phyloP scores from a whole-genome alignment of 2,797 vertebrate genomes.

The Pantherophis alleghaniensis region DNA sequence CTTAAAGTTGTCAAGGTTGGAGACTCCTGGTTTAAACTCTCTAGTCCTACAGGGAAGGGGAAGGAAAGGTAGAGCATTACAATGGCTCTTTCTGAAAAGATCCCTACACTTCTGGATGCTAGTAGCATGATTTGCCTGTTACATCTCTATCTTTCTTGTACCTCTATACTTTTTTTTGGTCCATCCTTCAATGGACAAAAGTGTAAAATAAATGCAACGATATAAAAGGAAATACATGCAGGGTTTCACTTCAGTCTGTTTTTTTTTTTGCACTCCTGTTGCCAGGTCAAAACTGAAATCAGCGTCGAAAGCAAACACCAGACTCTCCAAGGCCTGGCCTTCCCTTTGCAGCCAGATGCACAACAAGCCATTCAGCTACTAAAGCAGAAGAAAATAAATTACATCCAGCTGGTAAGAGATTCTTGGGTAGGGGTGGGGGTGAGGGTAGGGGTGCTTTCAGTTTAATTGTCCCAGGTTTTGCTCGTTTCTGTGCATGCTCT shows the following conservation, averaged over 20 bases:
- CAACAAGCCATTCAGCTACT: slow-evolving; percentile 89
- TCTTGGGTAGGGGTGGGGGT: fast-evolving
- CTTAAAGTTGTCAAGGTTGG: too few relatives aligned
- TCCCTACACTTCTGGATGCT: background rate
- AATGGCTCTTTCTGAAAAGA: background rate
- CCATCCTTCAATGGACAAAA: background rate
- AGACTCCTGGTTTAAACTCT: background rate
- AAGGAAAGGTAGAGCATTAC: background rate
- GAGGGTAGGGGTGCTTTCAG: background rate
- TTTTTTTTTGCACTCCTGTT: background rate
- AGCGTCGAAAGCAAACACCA: slow-evolving; percentile 92
- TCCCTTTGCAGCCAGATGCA: slow-evolving; percentile 89
- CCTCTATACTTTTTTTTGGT: background rate
- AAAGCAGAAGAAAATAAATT: slow-evolving; percentile 90
- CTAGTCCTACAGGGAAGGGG: background rate
- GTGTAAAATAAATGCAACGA: background rate
- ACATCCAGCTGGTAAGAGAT: slow-evolving; percentile 90
- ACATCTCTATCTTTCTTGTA: background rate
- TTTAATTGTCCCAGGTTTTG: background rate
- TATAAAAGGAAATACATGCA: background rate
- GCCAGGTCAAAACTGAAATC: slow-evolving; percentile 92
- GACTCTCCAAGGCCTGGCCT: slow-evolving; percentile 91
- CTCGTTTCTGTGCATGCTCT: background rate
- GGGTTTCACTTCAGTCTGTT: background rate
- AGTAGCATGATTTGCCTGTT: slow-evolving; percentile 17